Percentiles rank a stretch among this genome's conserved stretches.
Conservation (phyloP, 1,140 invertebrate species). For the Cyrtorhinus lividipennis region DNA sequence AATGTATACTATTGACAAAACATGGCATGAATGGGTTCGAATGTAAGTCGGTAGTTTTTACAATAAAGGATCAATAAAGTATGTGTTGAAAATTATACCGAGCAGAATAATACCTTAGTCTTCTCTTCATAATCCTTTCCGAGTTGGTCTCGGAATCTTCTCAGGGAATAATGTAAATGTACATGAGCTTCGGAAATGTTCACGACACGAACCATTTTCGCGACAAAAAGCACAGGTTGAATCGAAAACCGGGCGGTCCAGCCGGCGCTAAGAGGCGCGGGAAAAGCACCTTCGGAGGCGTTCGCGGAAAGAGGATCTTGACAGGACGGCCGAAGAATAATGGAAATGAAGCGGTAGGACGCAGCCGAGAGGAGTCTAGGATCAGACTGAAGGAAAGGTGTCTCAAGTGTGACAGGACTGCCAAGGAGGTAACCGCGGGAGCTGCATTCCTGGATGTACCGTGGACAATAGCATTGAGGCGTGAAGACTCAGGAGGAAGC, state of each 20-base stretch:
- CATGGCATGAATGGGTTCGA: background rate
- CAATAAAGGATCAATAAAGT: too few species aligned
- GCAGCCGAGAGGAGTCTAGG: background rate
- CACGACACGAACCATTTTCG: constrained; percentile 25
- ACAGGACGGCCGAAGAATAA: too few species aligned
- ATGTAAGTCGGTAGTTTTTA: too few species aligned
- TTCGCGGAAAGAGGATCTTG: background rate
- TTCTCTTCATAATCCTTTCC: constrained; percentile 7
- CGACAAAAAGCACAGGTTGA: background rate
- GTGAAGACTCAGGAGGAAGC: constrained; percentile 10
- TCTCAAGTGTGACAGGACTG: background rate
- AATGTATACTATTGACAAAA: too few species aligned
- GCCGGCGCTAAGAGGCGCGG: too few species aligned
- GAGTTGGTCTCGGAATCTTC: constrained; percentile 26
- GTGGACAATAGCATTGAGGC: constrained; percentile 16
- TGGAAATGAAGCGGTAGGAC: background rate
- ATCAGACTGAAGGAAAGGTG: background rate
- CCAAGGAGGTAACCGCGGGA: background rate
- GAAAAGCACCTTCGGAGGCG: background rate
- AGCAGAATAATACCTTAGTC: too few species aligned
- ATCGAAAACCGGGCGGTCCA: background rate
- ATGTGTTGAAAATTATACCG: too few species aligned
- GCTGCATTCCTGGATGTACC: constrained; percentile 15
- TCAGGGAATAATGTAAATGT: constrained; percentile 26
- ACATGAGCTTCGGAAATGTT: constrained; percentile 27